Percentiles rank a stretch among this genome's conserved stretches.
phyloP scores from a whole-genome alignment of 2,888 invertebrate species.

The Sphaerophoria rueppellii region DNA sequence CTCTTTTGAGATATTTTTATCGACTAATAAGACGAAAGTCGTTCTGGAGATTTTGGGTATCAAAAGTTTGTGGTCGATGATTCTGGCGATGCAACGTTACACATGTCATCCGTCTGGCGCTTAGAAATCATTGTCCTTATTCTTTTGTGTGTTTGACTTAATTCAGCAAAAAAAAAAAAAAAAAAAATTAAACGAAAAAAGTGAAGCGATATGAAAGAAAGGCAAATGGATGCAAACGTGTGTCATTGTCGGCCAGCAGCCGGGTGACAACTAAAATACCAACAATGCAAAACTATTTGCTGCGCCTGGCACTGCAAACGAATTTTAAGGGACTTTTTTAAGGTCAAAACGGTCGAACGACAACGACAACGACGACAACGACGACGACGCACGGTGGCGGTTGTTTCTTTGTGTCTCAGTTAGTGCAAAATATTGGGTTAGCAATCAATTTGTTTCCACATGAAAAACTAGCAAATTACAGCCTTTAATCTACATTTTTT shows the following conservation, averaged over 20 bases:
- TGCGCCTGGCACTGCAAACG: neutral
- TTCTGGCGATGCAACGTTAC: too few species aligned
- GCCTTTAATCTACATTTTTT: constrained; percentile 1
- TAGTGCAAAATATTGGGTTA: constrained; percentile 5
- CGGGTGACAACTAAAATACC: neutral
- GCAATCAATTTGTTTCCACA: constrained; percentile 28
- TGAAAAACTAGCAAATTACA: constrained; percentile 22
- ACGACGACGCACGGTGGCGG: neutral
- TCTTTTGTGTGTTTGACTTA: neutral
- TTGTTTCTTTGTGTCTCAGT: constrained; percentile 11
- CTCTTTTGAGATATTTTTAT: too few species aligned
- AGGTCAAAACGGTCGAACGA: neutral
- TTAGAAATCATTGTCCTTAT: too few species aligned
- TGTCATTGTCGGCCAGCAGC: neutral
- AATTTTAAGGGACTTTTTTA: neutral
- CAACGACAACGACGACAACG: neutral
- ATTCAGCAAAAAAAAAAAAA: neutral
- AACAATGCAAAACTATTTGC: neutral
- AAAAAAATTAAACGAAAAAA: neutral
- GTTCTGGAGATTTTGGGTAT: too few species aligned
- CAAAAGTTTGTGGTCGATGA: too few species aligned
- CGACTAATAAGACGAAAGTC: too few species aligned
- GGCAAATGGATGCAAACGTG: neutral
- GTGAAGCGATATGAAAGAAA: neutral
- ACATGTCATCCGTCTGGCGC: too few species aligned